These are phyloP conservation scores for Oncorhynchus masou DNA, from an alignment of 2,113 vertebrate genomes.

Conservation along the genomic window DNA sequence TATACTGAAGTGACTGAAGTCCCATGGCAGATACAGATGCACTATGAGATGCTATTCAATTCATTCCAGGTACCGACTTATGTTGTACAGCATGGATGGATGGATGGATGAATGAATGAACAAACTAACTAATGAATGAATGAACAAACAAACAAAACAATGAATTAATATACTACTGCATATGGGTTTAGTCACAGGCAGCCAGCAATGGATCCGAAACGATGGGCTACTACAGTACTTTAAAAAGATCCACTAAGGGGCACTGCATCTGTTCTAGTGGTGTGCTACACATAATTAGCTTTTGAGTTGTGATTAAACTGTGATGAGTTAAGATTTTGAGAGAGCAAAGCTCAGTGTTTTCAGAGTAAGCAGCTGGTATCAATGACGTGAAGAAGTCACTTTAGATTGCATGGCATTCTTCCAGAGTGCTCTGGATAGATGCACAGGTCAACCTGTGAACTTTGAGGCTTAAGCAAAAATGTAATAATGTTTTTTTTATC, in stretches of 20 bases:
- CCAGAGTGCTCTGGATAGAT: too few relatives aligned
- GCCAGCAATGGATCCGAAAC: background rate
- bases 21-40: constrained; percentile 98
- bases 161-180: background rate
- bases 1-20: constrained; percentile 94
- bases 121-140: too few relatives aligned
- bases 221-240: background rate
- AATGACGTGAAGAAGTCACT: too few relatives aligned
- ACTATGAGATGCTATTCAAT: constrained; percentile 99
- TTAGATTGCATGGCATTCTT: too few relatives aligned
- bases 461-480: too few relatives aligned
- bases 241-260: background rate
- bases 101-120: background rate
- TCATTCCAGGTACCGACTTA: constrained; percentile 88
- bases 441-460: background rate
- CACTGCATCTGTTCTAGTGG: background rate
- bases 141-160: background rate
- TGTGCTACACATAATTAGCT: background rate
- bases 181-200: background rate
- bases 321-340: background rate
- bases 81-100: background rate
- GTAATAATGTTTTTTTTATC: constrained; percentile 12
- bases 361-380: background rate
- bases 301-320: background rate
- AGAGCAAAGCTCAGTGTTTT: background rate